Percentiles rank a stretch among this genome's conserved stretches.
Conservation (phyloP, 2,113 vertebrate genomes). For the Polypterus senegalus region DNA sequence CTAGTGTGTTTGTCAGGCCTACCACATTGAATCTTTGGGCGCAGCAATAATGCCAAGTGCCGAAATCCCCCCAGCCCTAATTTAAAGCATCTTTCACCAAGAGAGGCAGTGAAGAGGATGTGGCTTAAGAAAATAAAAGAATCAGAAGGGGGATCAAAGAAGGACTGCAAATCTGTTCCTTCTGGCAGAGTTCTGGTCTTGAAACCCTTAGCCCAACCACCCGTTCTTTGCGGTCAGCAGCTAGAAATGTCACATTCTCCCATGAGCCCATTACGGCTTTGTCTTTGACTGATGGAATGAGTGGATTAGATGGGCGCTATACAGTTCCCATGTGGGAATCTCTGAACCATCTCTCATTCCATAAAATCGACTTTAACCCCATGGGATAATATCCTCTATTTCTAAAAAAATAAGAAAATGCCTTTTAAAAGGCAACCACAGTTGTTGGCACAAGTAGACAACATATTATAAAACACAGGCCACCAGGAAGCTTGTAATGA, state of each 20-base stretch:
- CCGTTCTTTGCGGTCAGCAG: conserved; percentile 10
- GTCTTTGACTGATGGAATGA: conserved; percentile 42
- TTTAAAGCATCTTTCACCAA: conserved; percentile 74
- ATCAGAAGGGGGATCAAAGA: conserved; percentile 77
- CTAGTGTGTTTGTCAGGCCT: conserved; percentile 9
- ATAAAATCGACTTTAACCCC: conserved; percentile 10
- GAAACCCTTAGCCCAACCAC: conserved; percentile 23
- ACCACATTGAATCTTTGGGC: conserved; percentile 20
- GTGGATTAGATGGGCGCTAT: conserved; percentile 13
- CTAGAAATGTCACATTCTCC: conserved; percentile 29
- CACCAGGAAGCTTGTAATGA: conserved; percentile 29
- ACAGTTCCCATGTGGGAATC: conserved; percentile 15
- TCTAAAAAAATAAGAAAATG: conserved; percentile 11
- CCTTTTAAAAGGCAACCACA: conserved; percentile 19
- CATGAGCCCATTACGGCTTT: conserved; percentile 30
- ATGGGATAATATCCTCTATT: conserved; percentile 25
- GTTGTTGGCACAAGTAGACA: conserved; percentile 24
- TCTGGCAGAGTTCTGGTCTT: conserved; percentile 57
- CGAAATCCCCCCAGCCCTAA: conserved; percentile 43
- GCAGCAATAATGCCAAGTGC: conserved; percentile 18
- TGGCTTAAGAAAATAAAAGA: conserved; percentile 74
- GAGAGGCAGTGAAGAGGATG: conserved; percentile 63
- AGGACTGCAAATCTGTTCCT: conserved; percentile 67
- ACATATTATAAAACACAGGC: conserved; percentile 30
- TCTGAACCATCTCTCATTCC: neutral